Evolutionary conservation across 2,888 invertebrate species (phyloP).

Genomic region (Drosophila meridionalis): DNA sequence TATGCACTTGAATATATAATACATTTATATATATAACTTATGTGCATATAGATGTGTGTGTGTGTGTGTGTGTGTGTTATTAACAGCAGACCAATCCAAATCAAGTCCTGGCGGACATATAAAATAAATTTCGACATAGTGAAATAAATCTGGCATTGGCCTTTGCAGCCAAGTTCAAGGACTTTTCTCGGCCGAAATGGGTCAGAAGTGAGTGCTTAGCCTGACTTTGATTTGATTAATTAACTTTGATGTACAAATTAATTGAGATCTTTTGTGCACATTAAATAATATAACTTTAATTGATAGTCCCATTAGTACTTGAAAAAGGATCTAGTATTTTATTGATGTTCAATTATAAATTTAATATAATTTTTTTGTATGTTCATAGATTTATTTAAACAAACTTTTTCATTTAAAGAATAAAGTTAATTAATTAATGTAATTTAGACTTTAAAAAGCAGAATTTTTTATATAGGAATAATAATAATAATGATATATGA

Average conservation of each 20-base stretch:
- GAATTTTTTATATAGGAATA: too few species aligned
- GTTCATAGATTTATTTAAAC: too few species aligned
- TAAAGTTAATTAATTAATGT: too few species aligned
- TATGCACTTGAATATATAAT: background rate
- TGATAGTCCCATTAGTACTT: background rate
- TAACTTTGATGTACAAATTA: conserved; percentile 15
- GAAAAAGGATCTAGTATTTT: background rate
- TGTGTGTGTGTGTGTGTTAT: conserved; percentile 5
- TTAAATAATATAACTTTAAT: background rate
- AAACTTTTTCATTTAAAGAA: too few species aligned
- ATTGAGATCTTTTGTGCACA: conserved; percentile 26
- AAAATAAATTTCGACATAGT: conserved; percentile 19
- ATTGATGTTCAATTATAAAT: background rate
- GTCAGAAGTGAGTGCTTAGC: background rate
- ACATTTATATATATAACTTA: background rate
- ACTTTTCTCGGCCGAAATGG: conserved; percentile 24
- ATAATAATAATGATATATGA: too few species aligned
- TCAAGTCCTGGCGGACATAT: conserved; percentile 25
- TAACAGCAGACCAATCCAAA: conserved; percentile 23
- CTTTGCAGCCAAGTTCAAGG: conserved; percentile 57
- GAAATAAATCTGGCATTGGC: conserved; percentile 27
- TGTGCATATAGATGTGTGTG: background rate
- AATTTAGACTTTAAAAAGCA: too few species aligned
- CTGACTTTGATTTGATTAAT: conserved; percentile 51
- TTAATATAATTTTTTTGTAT: background rate